Base-by-base conservation (phyloP, 2,797 vertebrate species). In the Argya squamiceps region DNA sequence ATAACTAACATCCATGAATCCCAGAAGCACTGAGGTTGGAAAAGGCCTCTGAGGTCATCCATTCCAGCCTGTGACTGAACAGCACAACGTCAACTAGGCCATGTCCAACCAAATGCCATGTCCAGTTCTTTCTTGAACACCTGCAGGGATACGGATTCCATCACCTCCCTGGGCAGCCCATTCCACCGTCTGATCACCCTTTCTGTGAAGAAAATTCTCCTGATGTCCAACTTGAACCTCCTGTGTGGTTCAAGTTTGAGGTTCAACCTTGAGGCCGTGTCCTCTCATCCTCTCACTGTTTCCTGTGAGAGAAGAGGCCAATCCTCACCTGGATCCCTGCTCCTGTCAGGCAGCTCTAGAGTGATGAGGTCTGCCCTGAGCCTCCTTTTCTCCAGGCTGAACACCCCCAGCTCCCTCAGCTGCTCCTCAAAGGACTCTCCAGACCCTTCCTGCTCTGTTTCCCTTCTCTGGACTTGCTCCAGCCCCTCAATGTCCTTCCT, bases 61-160 rank as follows among this genome's bases (percentile, higher is more conserved):
- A 30, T 17, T 36, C 30, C 58, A 71, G 23, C 22, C 43, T 55
- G 22, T 18, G n/a, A 17, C 23, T 8, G 9, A 64, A 39, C 24
- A 34, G 16, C 34, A 12, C 10, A 2, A 0, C 4, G 26, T 26
- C 73, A 47, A 6, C 5, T 1, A 23, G n/a, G 55, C n/a, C 29
- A 20, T 4, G 4, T 26, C 37, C 37, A 37, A 44, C 22, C 34
- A n/a, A 52, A 23, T 44, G 39, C 37, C 39, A 26, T 2, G 18
- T 27, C 56, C 56, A 15, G 56, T 17, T 32, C 9, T 36, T 82
- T 36, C 47, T 2, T 26, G 27, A 62, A 18, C 37, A 29, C 19
- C 24, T 34, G 3, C 16, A 62, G 34, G 24, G 19, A 24, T 3
- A 3, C 11, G 13, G 16, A 39, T 15, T 36, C 34, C 56, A 36